Percentiles rank a stretch among this genome's conserved stretches.
Conservation (phyloP, 2,113 vertebrate species). For the Thermophis baileyi region DNA sequence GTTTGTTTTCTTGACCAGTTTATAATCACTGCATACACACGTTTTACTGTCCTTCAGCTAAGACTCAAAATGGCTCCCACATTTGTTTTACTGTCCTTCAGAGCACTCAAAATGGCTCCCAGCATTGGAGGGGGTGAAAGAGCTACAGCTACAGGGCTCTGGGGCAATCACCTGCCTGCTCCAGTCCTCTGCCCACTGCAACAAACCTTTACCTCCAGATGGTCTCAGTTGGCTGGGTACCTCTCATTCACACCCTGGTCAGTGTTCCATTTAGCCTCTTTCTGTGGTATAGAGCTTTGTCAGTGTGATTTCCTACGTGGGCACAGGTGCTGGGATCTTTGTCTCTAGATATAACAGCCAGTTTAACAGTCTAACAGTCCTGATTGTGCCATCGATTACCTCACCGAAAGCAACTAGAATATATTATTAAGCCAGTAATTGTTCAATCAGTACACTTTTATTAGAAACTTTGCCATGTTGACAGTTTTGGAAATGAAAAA, state of each 20-base stretch:
- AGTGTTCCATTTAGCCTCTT: neutral
- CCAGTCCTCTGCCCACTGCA: neutral
- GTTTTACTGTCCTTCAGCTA: neutral
- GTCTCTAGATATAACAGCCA: neutral
- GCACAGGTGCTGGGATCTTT: neutral
- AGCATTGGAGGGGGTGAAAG: neutral
- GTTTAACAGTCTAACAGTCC: neutral
- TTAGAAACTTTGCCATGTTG: neutral
- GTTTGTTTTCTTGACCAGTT: neutral
- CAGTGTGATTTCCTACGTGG: neutral
- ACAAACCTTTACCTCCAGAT: neutral
- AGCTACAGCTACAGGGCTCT: neutral
- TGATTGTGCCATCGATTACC: neutral
- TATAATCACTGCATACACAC: neutral
- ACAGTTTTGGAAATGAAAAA: neutral
- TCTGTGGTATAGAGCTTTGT: neutral
- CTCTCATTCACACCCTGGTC: neutral
- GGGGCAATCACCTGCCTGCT: neutral
- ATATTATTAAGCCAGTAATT: neutral
- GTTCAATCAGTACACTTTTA: neutral
- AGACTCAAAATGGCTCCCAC: neutral
- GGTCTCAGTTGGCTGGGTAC: neutral
- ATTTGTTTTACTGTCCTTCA: neutral
- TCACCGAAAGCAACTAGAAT: neutral
- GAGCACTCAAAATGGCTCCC: neutral